Base-by-base conservation (phyloP, 2,888 invertebrate genomes). In the Drosophila fulvimacula region DNA sequence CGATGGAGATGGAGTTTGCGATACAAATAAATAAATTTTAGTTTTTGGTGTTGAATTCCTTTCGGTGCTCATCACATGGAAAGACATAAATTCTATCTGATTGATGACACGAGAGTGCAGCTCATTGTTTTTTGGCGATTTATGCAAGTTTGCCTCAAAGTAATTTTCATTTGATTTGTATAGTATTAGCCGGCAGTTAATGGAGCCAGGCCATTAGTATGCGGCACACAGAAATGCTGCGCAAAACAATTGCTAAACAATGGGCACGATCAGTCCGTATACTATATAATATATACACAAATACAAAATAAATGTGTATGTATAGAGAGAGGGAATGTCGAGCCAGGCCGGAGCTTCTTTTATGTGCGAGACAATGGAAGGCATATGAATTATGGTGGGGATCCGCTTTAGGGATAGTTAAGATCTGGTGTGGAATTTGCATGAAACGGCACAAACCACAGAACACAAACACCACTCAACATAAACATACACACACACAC, bases 381-480 rank as follows among this genome's bases (percentile, higher is more conserved):
- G 85, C 79, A 88, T 88, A 85, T 83, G 83, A 88, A 88, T 83
- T 88, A 88, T 83, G 71, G 77, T 56, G 73, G 64, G 59, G 66
- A 60, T 65, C 53, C 64, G 73, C 32, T 66, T 64, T 65, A 39
- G 62, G 69, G 56, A 19, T 46, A 53, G 52, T 61, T 79, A 61
- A 63, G 57, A 60, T 68, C 65, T 80, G 71, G 59, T 67, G 42
- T 66, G 62, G 69, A 69, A 71, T 70, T 69, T 67, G 84, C 79
- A 76, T 83, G 79, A 70, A 76, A 60, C 30, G 52, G 53, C 58
- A 73, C 60, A 75, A 62, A 59, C 57, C 41, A 61, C 44, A 62
- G 49, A 66, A 66, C 42, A 57, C 34, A 60, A 38, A 60, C 19
- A 55, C 41, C 48, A 48, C 27, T 24, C 41, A 32, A 17, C 7